phyloP scores from a whole-genome alignment of 1,140 invertebrate genomes.

The Leptoteleia sp. region DNA sequence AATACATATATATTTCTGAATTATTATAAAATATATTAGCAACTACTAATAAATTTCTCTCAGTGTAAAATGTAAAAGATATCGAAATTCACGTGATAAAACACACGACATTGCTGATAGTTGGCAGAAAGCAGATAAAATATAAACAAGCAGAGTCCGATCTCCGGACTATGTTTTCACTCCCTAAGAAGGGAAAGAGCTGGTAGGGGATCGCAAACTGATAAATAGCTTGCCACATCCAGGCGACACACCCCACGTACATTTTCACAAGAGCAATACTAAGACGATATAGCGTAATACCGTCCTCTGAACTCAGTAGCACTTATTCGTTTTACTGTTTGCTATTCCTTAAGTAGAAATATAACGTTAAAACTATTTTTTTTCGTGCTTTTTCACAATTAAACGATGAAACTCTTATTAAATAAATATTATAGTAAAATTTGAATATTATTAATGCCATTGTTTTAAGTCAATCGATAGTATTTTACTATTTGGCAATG shows the following conservation, averaged over 20 bases:
- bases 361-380: constrained; percentile 43
- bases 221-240: constrained; percentile 73
- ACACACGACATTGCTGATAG: constrained; percentile 22
- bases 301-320: constrained; percentile 66
- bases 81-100: constrained; percentile 45
- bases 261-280: constrained; percentile 68
- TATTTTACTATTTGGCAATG: too few species aligned
- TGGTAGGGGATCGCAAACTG: constrained; percentile 50
- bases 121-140: constrained; percentile 53
- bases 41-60: too few species aligned
- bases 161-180: constrained; percentile 66
- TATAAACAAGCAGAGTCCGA: constrained; percentile 65
- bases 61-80: too few species aligned
- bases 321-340: constrained; percentile 66
- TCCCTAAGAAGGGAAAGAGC: constrained; percentile 58
- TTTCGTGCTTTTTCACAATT: constrained; percentile 19
- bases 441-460: too few species aligned
- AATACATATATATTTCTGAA: too few species aligned
- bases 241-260: constrained; percentile 68
- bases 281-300: constrained; percentile 70
- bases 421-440: too few species aligned
- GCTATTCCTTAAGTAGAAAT: constrained; percentile 45
- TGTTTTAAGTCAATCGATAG: too few species aligned
- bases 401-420: too few species aligned
- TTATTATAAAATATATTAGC: too few species aligned